Evolutionary conservation across 2,888 invertebrate species (phyloP).

Genomic region (Syrista parreyssii): DNA sequence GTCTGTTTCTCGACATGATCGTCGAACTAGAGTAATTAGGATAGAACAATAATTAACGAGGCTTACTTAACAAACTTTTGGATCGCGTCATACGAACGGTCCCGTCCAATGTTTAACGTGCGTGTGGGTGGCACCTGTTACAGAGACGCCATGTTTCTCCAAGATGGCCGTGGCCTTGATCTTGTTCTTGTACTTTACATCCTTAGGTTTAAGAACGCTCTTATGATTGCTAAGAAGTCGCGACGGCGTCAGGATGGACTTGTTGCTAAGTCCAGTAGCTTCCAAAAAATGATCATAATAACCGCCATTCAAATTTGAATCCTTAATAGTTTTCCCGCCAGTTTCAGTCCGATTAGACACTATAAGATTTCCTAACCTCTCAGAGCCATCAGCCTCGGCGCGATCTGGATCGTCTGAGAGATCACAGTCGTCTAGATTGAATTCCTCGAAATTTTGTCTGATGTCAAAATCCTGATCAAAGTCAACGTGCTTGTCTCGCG

Average conservation of each 20-base stretch:
- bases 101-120: constrained; percentile 67
- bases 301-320: constrained; percentile 66
- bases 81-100: constrained; percentile 63
- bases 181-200: constrained; percentile 80
- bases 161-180: constrained; percentile 71
- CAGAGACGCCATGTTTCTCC: constrained; percentile 66
- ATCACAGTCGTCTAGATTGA: constrained; percentile 81
- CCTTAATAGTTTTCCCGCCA: constrained; percentile 44
- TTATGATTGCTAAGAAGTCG: constrained; percentile 81
- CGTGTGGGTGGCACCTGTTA: constrained; percentile 42
- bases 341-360: constrained; percentile 4
- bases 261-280: constrained; percentile 82
- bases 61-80: constrained; percentile 23
- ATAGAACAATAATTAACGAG: neutral
- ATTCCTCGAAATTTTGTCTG: constrained; percentile 83
- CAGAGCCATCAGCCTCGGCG: constrained; percentile 59
- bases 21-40: neutral
- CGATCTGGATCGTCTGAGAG: constrained; percentile 64
- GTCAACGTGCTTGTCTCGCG: constrained; percentile 34
- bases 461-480: constrained; percentile 71
- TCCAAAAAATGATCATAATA: constrained; percentile 81
- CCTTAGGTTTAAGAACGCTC: constrained; percentile 81
- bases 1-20: neutral
- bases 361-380: constrained; percentile 43
- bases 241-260: constrained; percentile 76